These are phyloP conservation scores for Linyphia triangularis DNA, from an alignment of 2,888 invertebrate genomes.

Conservation along the genomic window DNA sequence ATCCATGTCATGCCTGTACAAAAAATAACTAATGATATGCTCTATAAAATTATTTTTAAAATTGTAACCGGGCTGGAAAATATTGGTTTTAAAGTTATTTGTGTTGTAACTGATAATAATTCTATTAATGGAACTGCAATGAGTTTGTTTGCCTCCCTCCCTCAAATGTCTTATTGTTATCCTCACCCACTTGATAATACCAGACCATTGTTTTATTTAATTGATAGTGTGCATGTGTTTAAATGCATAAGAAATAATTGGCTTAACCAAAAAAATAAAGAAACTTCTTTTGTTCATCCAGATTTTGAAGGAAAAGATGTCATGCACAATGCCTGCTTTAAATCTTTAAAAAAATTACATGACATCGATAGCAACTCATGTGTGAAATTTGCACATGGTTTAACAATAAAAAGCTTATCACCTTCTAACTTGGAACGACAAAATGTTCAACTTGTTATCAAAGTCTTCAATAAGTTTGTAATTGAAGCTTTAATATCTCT, in stretches of 20 bases:
- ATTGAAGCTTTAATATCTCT: background rate
- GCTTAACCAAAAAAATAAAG: background rate
- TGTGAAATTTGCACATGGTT: conserved; percentile 12
- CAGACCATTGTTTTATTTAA: conserved; percentile 10
- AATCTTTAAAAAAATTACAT: conserved; percentile 1
- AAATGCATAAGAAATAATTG: conserved; percentile 23
- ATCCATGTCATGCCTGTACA: background rate
- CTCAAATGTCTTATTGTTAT: background rate
- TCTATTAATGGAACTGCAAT: conserved; percentile 9
- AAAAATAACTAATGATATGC: background rate
- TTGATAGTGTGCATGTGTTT: background rate
- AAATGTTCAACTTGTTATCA: conserved; percentile 19
- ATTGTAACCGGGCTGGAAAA: background rate
- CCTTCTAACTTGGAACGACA: conserved; percentile 27
- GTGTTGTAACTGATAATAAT: conserved; percentile 2
- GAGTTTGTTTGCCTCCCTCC: background rate
- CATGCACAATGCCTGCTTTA: background rate
- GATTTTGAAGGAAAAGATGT: background rate
- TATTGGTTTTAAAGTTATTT: background rate
- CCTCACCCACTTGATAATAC: background rate
- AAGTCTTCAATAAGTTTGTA: conserved; percentile 1
- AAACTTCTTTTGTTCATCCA: background rate
- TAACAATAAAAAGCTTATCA: conserved; percentile 19
- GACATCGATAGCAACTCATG: background rate
- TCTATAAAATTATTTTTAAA: background rate